phyloP scores from a whole-genome alignment of 2,888 invertebrate species.

The Andricus curvator region DNA sequence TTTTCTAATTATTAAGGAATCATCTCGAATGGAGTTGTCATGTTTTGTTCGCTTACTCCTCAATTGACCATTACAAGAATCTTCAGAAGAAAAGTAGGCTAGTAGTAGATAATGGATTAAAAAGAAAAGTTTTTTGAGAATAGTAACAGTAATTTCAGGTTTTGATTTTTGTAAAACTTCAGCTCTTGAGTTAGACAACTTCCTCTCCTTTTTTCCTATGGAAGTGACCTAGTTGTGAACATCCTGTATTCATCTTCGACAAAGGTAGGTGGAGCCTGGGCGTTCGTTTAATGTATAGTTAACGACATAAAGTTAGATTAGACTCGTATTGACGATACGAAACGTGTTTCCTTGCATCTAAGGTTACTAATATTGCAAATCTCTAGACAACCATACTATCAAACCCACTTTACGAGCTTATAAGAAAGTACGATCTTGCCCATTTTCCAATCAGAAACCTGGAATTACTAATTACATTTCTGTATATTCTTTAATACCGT shows the following conservation, averaged over 20 bases:
- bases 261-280: constrained; percentile 35
- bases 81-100: neutral
- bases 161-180: constrained; percentile 9
- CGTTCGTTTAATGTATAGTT: constrained; percentile 58
- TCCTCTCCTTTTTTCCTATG: constrained; percentile 21
- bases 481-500: no score
- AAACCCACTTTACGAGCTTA: neutral
- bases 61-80: no score
- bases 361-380: constrained; percentile 22
- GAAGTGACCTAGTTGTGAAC: constrained; percentile 11
- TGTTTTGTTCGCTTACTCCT: no score
- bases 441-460: neutral
- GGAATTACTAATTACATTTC: neutral
- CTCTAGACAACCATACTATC: neutral
- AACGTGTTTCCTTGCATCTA: constrained; percentile 44
- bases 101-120: neutral
- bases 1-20: no score
- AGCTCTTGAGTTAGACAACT: constrained; percentile 15
- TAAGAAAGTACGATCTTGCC: neutral
- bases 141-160: neutral
- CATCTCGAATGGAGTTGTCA: no score
- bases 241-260: constrained; percentile 29
- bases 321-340: constrained; percentile 60
- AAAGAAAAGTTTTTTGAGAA: neutral
- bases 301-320: constrained; percentile 63